A percentile compares a stretch with the other conserved stretches of the same genome.
Evolutionary conservation across 2,888 invertebrate species (phyloP).

Genomic region (Perizoma flavofasciatum): DNA sequence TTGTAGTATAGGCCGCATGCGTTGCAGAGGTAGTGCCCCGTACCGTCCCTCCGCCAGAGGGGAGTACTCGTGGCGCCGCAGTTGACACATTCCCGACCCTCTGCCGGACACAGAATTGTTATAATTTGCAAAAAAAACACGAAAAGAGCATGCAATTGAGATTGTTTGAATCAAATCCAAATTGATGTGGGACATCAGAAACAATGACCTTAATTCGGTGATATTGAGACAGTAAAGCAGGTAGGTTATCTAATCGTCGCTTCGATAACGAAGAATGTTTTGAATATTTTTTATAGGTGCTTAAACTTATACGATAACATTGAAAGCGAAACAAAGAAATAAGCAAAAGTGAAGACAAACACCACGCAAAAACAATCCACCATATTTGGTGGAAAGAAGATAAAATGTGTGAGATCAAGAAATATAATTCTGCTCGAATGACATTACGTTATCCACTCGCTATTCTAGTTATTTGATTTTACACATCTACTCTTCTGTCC

Average conservation of each 20-base stretch:
- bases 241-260: slow-evolving; percentile 3
- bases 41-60: slow-evolving; percentile 98
- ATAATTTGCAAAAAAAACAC: slow-evolving; percentile 18
- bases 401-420: slow-evolving; percentile 3
- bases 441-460: too few species aligned
- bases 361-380: slow-evolving; percentile 26
- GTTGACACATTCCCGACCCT: slow-evolving; percentile 99
- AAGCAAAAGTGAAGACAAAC: slow-evolving; percentile 35
- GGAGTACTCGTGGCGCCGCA: slow-evolving; percentile 99
- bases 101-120: slow-evolving; percentile 76
- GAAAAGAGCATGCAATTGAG: neutral
- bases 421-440: neutral
- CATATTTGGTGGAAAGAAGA: slow-evolving; percentile 2
- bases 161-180: neutral
- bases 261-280: slow-evolving; percentile 3
- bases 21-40: slow-evolving; percentile 99
- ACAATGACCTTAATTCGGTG: neutral
- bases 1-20: slow-evolving; percentile 99
- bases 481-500: slow-evolving; percentile 1
- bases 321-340: slow-evolving; percentile 36
- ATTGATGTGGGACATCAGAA: too few species aligned
- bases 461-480: slow-evolving; percentile 5
- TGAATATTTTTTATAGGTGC: slow-evolving; percentile 23
- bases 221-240: neutral
- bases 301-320: slow-evolving; percentile 32